Evolutionary conservation across 2,888 invertebrate species (phyloP).

Genomic region (Polymixis lichenea): DNA sequence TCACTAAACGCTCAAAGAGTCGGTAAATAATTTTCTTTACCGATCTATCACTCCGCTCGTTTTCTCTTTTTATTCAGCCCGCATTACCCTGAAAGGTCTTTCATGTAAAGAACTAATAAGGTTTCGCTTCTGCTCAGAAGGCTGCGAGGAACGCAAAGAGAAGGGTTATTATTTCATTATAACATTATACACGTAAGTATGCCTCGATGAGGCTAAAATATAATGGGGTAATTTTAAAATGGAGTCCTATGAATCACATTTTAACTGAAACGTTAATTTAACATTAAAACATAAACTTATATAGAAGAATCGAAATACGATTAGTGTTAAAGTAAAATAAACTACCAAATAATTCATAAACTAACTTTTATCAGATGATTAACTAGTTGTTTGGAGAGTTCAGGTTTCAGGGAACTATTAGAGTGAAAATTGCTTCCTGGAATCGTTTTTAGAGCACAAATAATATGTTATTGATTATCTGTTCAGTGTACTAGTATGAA

Average conservation of each 20-base stretch:
- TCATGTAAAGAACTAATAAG: constrained; percentile 63
- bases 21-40: constrained; percentile 43
- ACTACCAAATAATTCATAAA: constrained; percentile 27
- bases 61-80: constrained; percentile 55
- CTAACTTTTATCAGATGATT: constrained; percentile 36
- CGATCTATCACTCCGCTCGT: constrained; percentile 50
- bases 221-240: not conserved
- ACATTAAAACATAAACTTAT: not conserved
- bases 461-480: constrained; percentile 11
- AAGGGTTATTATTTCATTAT: constrained; percentile 38
- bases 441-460: constrained; percentile 23
- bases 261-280: constrained; percentile 10
- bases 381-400: constrained; percentile 45
- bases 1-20: constrained; percentile 35
- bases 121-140: constrained; percentile 54
- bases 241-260: not conserved
- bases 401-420: constrained; percentile 28
- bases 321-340: constrained; percentile 26
- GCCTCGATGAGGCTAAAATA: not conserved
- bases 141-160: constrained; percentile 29
- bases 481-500: not conserved
- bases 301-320: not conserved
- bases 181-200: constrained; percentile 7
- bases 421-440: constrained; percentile 21
- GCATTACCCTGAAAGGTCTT: constrained; percentile 62